Conservation (phyloP, 2,888 invertebrate species). For the Cloeon dipterum region DNA sequence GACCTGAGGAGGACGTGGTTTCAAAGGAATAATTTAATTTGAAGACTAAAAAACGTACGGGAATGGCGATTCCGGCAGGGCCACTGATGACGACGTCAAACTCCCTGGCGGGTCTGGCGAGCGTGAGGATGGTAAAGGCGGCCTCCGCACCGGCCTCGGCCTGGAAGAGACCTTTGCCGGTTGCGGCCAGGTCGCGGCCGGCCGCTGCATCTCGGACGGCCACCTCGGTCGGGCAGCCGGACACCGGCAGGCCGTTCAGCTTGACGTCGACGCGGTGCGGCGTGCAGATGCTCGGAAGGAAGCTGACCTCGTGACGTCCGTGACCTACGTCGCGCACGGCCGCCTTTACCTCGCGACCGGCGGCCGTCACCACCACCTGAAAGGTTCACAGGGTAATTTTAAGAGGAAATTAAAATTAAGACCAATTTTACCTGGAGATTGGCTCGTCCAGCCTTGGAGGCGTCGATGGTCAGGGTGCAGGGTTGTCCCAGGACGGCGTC, state of each 20-base stretch:
- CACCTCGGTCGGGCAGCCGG: constrained; percentile 31
- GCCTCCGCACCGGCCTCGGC: constrained; percentile 53
- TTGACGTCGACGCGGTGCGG: constrained; percentile 67
- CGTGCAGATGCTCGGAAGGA: constrained; percentile 69
- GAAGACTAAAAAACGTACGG: too few relatives aligned
- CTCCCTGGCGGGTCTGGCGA: constrained; percentile 62
- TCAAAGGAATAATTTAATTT: too few relatives aligned
- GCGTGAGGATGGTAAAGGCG: constrained; percentile 71
- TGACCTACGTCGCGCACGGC: constrained; percentile 50
- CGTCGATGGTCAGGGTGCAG: constrained; percentile 54
- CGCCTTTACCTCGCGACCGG: constrained; percentile 59
- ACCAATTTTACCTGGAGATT: too few relatives aligned
- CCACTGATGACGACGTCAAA: constrained; percentile 81
- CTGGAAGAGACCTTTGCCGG: constrained; percentile 66
- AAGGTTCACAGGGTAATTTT: constrained; percentile 38
- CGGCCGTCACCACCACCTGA: constrained; percentile 64
- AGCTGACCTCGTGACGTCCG: constrained; percentile 46
- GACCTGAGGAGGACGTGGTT: too few relatives aligned
- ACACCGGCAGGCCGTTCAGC: constrained; percentile 65
- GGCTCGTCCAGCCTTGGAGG: constrained; percentile 63
- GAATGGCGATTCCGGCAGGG: constrained; percentile 54
- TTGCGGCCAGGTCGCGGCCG: constrained; percentile 50
- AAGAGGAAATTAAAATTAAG: too few relatives aligned
- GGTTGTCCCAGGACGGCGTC: constrained; percentile 64
- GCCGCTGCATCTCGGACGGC: constrained; percentile 35